Base-by-base conservation (phyloP, 2,113 vertebrate genomes). In the Bos taurus region DNA sequence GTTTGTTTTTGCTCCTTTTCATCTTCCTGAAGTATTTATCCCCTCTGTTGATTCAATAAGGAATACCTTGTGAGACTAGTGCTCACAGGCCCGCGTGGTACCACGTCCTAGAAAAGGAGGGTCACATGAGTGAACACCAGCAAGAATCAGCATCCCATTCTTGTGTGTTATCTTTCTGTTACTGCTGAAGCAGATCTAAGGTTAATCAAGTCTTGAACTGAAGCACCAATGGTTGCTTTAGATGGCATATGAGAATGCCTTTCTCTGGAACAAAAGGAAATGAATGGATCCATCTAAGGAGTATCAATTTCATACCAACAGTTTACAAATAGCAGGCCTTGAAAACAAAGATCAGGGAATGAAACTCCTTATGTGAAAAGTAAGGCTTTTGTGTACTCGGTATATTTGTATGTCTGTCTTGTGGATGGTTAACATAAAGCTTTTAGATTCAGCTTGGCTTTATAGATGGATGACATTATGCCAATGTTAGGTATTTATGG, bases 21-120 rank as follows among this genome's bases (percentile, higher is more conserved):
- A 99, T 99, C 98, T 95, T 98, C 96, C 98, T 97, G 96, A 98
- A 98, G 54, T 96, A 97, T 98, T 98, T 97, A 95, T 95, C 97
- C 96, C 97, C 82, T 97, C 98, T 97, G 97, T 98, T 98, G 96
- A 98, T 95, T 97, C 36, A 62, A 95, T 97, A 98, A 96, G 78
- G 97, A 98, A 93, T 97, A 57, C 40, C 95, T 87, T 88, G 64
- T 59, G 92, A 98, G 90, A 88, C 60, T 78, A 83, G 33, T 74
- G 17, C 82, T 98, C 94, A 94, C 56, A 93, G 95, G 93, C 94
- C 85, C 54, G 93, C 21, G 13, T 96, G 95, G n/a, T 40, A 74
- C 23, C 48, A 50, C 90, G 96, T 21, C 78, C 19, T 43, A 98
- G 80, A 50, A 94, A 97, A 96, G 74, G 16, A 98, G 94, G 57